Base-by-base conservation (phyloP, 2,797 vertebrate species). In the Falco rusticolus region DNA sequence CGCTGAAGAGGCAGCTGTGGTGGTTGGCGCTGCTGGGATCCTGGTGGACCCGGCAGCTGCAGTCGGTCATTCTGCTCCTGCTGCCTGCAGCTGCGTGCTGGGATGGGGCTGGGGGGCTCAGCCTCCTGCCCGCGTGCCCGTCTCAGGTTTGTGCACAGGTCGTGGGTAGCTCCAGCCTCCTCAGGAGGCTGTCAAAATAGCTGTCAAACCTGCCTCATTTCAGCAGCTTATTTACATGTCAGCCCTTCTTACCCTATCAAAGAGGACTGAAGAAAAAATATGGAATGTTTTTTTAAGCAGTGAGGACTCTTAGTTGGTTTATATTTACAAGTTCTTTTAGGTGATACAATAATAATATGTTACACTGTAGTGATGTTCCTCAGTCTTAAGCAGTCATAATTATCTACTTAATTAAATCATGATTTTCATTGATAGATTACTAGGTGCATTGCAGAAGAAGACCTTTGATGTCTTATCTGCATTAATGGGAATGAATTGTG, bases 11-110 rank as follows among this genome's bases (percentile, higher is more conserved):
- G 53, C 59, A n/a, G 17, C 21, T 0, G 1, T 0, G 4, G 21
- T 0, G 0, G 29, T 33, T 0, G 0, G 60, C 51, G 4, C 17
- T 56, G 54, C 37, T 0, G 1, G 45, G 45, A 28, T 31, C 37
- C 22, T 60, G 68, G 53, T 56, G 41, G 57, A 16, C 28, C 70
- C 0, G 1, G 34, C n/a, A 45, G 69, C 34, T 0, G 1, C 59
- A 8, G 7, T 33, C 0, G 0, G 60, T 41, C n/a, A 19, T 63
- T 21, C 33, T 29, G 53, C n/a, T 61, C 25, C 76, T 33, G 39
- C 1, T 13, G 25, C 47, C 50, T 43, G 53, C 0, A 6, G 15
- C 48, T 56, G 10, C 13, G 5, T 34, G 33, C 43, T 28, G 53
- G 34, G n/a, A 16, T 5, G 29, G 48, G 33, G 25, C 41, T 0